Percentiles rank a stretch among this genome's conserved stretches.
These are phyloP conservation scores for Galerucella pusilla DNA, from an alignment of 2,888 invertebrate genomes.

Conservation along the genomic window DNA sequence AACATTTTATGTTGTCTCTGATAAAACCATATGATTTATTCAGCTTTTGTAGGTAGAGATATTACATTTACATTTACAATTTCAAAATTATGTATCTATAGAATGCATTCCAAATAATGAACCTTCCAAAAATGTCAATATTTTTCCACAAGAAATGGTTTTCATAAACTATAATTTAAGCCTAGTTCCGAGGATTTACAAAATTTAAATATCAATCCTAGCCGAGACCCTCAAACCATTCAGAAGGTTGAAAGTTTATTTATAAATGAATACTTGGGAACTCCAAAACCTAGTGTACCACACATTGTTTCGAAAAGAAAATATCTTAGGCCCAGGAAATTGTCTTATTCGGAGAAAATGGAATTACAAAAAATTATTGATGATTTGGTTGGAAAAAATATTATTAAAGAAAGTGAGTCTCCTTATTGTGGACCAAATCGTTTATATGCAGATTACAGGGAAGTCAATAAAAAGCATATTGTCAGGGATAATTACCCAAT, in stretches of 20 bases:
- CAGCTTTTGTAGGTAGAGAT: conserved; percentile 1
- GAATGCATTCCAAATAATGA: neutral
- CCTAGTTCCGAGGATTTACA: neutral
- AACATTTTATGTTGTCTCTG: conserved; percentile 4
- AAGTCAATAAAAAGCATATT: neutral
- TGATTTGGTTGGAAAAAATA: conserved; percentile 27
- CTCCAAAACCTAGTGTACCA: neutral
- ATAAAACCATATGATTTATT: neutral
- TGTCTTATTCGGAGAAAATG: conserved; percentile 38
- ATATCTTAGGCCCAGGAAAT: conserved; percentile 22
- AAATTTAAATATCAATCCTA: neutral
- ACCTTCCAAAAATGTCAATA: neutral
- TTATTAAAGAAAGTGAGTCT: conserved; percentile 31
- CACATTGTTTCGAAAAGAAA: neutral
- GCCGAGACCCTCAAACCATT: neutral
- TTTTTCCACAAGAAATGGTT: neutral
- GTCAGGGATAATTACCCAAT: conserved; percentile 40
- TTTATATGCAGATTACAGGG: conserved; percentile 33
- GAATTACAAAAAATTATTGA: conserved; percentile 38
- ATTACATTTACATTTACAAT: neutral
- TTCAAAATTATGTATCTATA: conserved; percentile 1
- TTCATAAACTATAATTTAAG: neutral
- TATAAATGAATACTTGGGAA: neutral
- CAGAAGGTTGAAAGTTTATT: neutral
- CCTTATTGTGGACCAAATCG: conserved; percentile 42